Conservation (phyloP, 2,888 invertebrate genomes). For the Volucella zonaria region DNA sequence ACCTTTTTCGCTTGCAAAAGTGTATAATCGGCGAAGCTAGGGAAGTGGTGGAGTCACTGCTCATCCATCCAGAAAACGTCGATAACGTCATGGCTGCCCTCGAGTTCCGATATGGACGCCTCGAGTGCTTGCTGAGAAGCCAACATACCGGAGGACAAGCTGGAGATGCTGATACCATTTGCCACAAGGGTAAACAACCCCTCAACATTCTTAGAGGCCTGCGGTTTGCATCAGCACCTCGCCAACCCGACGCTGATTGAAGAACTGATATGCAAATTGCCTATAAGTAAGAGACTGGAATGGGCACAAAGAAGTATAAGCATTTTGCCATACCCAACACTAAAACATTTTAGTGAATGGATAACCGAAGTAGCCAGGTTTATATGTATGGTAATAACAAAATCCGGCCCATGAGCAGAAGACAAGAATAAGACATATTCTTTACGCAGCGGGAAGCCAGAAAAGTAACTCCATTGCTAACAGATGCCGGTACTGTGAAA, state of each 20-base stretch:
- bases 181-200: conserved; percentile 32
- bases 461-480: not conserved
- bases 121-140: conserved; percentile 21
- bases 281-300: conserved; percentile 46
- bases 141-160: conserved; percentile 48
- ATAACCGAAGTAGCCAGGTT: conserved; percentile 16
- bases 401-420: not conserved
- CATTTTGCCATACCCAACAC: conserved; percentile 22
- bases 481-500: conserved; percentile 10
- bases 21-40: conserved; percentile 51
- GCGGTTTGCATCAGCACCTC: conserved; percentile 44
- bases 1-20: conserved; percentile 53
- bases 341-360: conserved; percentile 40
- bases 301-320: conserved; percentile 34
- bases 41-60: conserved; percentile 59
- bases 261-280: not conserved
- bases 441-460: conserved; percentile 5
- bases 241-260: not conserved
- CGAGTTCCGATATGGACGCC: conserved; percentile 38
- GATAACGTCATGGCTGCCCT: conserved; percentile 34
- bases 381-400: too few species aligned
- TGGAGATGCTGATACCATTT: conserved; percentile 54
- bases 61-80: conserved; percentile 70
- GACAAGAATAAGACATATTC: not conserved
- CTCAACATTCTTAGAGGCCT: conserved; percentile 22